Base-by-base conservation (phyloP, 2,888 invertebrate species). In the Drosophila mimica region DNA sequence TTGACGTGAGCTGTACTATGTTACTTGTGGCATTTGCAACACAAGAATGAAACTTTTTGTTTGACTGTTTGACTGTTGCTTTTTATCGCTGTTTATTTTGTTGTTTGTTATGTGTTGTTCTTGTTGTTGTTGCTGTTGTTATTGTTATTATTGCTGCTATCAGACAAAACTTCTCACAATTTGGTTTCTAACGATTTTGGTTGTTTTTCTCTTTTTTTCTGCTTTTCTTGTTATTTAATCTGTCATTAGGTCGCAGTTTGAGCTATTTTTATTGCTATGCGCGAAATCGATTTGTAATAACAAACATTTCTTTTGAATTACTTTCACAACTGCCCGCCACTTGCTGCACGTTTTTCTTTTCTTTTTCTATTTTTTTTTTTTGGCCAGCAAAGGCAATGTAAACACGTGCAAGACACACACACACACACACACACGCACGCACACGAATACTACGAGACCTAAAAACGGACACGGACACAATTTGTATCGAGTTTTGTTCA, bases 181-280 rank as follows among this genome's bases (percentile, higher is more conserved):
- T 76, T 63, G 20, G 36, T 46, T 66, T 62, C 64, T 65, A 79
- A 75, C 54, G 76, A 69, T 69, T 48, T 63, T 43, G 28, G 33
- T 65, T 67, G 59, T 51, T 70, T 28, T 53, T 59, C 9, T 74
- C 48, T 46, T 61, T 74, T 40, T 46, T 61, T n/a, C 20, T 51
- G 33, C 51, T 46, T 36, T 43, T 43, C 52, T 69, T 36, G 64
- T 59, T 77, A 90, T 91, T 92, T 91, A 92, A 90, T 91, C 88
- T 90, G 87, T 86, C 88, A 92, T 91, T 91, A 91, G 81, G 82
- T 80, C 38, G 53, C 72, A 75, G 67, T 71, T 75, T 62, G 66
- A 25, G 65, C 84, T 74, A 79, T 79, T 89, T 89, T 76, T 87
- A 83, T 74, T 61, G 66, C 81, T 53, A 52, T 34, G 57, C 57